These are phyloP conservation scores for Drosophila anceps DNA, from an alignment of 2,888 invertebrate genomes.

Conservation along the genomic window DNA sequence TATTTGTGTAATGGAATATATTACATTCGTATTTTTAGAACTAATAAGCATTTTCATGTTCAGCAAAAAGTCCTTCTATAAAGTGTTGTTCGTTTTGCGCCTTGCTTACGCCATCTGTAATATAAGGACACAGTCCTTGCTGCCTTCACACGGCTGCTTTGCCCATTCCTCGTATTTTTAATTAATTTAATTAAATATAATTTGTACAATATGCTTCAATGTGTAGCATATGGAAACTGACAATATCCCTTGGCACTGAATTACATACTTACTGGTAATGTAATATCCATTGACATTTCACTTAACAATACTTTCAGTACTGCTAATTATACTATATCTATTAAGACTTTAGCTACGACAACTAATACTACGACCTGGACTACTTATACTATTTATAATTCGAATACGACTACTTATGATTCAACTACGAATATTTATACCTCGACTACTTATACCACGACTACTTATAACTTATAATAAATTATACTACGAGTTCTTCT, in stretches of 20 bases:
- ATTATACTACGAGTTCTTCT: too few relatives aligned
- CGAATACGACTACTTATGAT: neutral
- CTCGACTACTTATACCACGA: too few relatives aligned
- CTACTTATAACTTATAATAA: too few relatives aligned
- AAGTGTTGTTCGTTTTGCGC: neutral
- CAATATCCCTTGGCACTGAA: neutral
- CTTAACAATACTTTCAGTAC: neutral
- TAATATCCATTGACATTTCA: neutral
- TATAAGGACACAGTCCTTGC: neutral
- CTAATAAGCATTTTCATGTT: too few relatives aligned
- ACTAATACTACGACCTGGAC: too few relatives aligned
- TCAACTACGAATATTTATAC: neutral
- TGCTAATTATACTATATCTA: neutral
- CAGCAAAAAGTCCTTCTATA: neutral
- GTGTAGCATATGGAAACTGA: conserved; percentile 1
- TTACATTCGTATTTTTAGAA: too few relatives aligned
- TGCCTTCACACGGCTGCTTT: conserved; percentile 9
- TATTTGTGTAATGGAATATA: too few relatives aligned
- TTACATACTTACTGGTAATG: neutral
- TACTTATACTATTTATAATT: neutral
- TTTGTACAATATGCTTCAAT: conserved; percentile 43
- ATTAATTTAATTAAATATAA: conserved; percentile 57
- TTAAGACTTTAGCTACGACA: too few relatives aligned
- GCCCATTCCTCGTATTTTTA: conserved; percentile 9
- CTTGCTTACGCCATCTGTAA: neutral